Evolutionary conservation across 2,888 invertebrate species (phyloP).

Genomic region (Nymphalis urticae): DNA sequence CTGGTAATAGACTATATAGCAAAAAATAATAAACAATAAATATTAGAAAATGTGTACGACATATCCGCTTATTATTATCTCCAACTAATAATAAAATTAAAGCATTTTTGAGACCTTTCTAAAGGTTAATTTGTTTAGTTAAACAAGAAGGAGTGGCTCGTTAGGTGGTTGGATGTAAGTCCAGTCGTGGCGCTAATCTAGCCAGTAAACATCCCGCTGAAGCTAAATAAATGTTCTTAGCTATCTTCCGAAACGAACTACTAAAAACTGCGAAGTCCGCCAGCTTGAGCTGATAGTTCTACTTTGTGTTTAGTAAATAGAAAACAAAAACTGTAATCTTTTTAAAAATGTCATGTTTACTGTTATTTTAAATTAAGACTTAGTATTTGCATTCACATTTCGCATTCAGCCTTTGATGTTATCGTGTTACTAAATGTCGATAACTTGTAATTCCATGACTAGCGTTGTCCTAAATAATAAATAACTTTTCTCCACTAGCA

Average conservation of each 20-base stretch:
- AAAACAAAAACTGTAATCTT: slow-evolving; percentile 10
- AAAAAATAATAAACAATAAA: too few relatives aligned
- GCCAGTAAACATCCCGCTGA: slow-evolving; percentile 31
- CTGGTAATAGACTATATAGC: too few relatives aligned
- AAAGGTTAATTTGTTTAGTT: slow-evolving; percentile 9
- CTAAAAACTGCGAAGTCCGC: slow-evolving; percentile 23
- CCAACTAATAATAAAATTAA: neutral
- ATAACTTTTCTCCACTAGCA: neutral
- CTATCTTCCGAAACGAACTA: slow-evolving; percentile 21
- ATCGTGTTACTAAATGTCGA: neutral
- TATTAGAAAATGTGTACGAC: too few relatives aligned
- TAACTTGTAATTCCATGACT: neutral
- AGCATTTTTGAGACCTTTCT: slow-evolving; percentile 5
- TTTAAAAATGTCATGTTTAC: neutral
- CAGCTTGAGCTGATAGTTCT: slow-evolving; percentile 17
- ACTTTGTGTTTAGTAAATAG: slow-evolving; percentile 13
- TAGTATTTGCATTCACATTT: neutral
- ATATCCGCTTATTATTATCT: too few relatives aligned
- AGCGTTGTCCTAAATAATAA: slow-evolving; percentile 7
- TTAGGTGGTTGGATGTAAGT: slow-evolving; percentile 24
- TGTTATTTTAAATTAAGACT: neutral
- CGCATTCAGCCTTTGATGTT: neutral
- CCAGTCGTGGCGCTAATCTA: slow-evolving; percentile 20
- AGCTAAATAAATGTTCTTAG: slow-evolving; percentile 27
- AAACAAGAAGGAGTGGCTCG: slow-evolving; percentile 23